Percentiles rank a stretch among this genome's conserved stretches.
These are phyloP conservation scores for Falcunculus frontatus DNA, from an alignment of 2,113 vertebrate species.

Conservation along the genomic window DNA sequence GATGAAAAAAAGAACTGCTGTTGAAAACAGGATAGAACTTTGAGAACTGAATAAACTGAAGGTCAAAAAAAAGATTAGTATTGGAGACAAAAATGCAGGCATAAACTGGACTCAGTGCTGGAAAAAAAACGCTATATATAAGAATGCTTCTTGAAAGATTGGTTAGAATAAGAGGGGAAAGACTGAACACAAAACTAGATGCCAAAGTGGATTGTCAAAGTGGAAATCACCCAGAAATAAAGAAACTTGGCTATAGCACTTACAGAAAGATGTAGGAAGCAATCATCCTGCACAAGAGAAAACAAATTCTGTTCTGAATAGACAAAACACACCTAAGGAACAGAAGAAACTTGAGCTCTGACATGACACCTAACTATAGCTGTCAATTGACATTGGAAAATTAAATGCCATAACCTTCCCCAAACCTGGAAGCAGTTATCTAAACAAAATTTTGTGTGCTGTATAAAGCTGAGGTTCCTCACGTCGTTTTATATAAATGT, in stretches of 20 bases:
- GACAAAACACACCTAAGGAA: neutral
- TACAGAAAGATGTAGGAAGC: neutral
- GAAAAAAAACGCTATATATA: neutral
- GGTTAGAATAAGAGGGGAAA: neutral
- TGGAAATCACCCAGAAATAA: neutral
- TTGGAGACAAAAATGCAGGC: neutral
- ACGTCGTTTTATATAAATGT: neutral
- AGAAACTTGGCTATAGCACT: neutral
- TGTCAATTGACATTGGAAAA: neutral
- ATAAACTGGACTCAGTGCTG: neutral
- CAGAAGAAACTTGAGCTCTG: neutral
- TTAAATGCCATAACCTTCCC: neutral
- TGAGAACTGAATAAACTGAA: neutral
- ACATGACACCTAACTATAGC: neutral
- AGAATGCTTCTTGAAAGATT: neutral
- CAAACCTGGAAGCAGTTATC: neutral
- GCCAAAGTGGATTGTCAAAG: neutral
- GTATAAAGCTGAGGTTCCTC: neutral
- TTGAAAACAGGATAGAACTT: neutral
- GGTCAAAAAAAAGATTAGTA: neutral
- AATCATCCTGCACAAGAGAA: neutral
- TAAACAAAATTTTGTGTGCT: neutral
- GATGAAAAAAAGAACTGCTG: neutral
- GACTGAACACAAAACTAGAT: neutral
- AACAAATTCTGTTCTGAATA: neutral